Percentiles rank a stretch among this genome's conserved stretches.
phyloP scores from a whole-genome alignment of 2,113 vertebrate species.

The Tychaedon coryphoeus region DNA sequence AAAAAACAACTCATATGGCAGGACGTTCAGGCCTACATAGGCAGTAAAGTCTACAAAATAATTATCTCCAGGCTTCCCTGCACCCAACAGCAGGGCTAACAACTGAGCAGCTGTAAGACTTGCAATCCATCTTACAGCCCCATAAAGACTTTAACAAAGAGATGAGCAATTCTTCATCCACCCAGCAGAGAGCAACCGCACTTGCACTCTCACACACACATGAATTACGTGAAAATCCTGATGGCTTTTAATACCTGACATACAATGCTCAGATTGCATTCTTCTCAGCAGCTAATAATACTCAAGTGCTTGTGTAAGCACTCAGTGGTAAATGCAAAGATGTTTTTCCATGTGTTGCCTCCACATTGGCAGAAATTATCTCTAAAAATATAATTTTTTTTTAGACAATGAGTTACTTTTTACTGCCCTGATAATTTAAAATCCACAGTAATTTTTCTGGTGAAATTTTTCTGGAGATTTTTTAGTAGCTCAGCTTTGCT shows the following conservation, averaged over 20 bases:
- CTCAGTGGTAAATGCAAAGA: not conserved
- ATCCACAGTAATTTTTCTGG: not conserved
- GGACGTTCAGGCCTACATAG: not conserved
- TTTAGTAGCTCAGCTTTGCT: not conserved
- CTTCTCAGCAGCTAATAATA: not conserved
- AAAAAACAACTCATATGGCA: not conserved
- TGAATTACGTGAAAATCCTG: not conserved
- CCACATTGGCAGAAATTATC: not conserved
- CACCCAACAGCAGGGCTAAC: not conserved
- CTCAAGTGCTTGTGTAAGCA: not conserved
- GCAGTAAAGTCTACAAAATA: not conserved
- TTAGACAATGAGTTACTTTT: not conserved
- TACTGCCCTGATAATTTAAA: not conserved
- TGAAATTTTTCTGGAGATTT: not conserved
- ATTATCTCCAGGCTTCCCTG: not conserved
- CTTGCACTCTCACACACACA: not conserved
- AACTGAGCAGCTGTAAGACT: not conserved
- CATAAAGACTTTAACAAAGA: slow-evolving; percentile 1
- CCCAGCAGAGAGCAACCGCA: slow-evolving; percentile 59
- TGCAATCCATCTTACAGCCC: not conserved
- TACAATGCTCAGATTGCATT: not conserved
- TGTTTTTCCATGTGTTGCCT: not conserved
- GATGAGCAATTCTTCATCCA: slow-evolving; percentile 34
- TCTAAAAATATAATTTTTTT: not conserved
- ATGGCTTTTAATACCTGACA: not conserved